Base-by-base conservation (phyloP, 2,113 vertebrate genomes). In the Tamias sibiricus region DNA sequence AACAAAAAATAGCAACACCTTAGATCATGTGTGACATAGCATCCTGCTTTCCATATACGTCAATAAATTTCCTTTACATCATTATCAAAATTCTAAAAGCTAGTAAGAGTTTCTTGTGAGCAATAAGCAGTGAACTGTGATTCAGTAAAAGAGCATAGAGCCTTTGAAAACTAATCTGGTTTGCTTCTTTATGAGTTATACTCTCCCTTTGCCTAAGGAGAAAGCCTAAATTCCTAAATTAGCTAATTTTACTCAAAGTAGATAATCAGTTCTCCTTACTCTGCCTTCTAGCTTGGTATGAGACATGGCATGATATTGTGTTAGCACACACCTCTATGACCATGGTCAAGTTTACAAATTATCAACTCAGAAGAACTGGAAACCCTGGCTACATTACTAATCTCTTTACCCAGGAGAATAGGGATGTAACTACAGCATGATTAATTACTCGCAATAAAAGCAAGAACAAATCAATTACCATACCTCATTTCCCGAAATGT, bases 41-140 rank as follows among this genome's bases (percentile, higher is more conserved):
- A 76, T 76, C 16, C 28, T 91, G 76, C 49, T 80, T 47, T 87
- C 88, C 71, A 69, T 16, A 83, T 44, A 32, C 13, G 22, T 71
- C 35, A 54, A 26, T n/a, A 49, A 49, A 71, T 79, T 87, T 94
- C 37, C 6, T 71, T 83, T 92, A 68, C 47, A 68, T 59, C 20
- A 47, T 88, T 75, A 86, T 82, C 20, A 85, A 76, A 91, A 76
- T 72, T 84, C 81, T 90, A 71, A 85, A 81, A 64, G 82, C n/a
- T 62, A 26, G 7, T 49, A 77, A 77, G 17, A 57, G 1, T 75
- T 84, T 95, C n/a, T 83, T 49, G 8, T 76, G 76, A 47, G 20
- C 12, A 90, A 8, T 66, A 79, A 96, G 6, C 16, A 74, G 90
- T 8, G 26, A 71, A 94, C n/a, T 62, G 30, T 66, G 35, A 49